These are phyloP conservation scores for Corythornis madagascariensis DNA, from an alignment of 2,113 vertebrate genomes.

Conservation along the genomic window DNA sequence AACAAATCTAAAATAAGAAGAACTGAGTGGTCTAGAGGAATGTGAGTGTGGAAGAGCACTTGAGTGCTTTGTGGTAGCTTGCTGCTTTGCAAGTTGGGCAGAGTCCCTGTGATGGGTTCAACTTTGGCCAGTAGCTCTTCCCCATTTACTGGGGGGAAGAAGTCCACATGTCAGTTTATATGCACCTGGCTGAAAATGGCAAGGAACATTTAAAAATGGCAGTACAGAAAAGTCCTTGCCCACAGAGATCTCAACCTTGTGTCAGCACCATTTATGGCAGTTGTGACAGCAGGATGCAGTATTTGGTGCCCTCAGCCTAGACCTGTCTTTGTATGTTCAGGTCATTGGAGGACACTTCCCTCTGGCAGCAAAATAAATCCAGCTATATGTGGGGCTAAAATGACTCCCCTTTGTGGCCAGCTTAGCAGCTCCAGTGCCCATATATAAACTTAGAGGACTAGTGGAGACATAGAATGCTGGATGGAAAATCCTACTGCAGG, in stretches of 20 bases:
- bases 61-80: slow-evolving; percentile 50
- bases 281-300: not conserved
- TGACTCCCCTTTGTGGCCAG: not conserved
- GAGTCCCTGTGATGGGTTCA: not conserved
- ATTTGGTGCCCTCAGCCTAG: not conserved
- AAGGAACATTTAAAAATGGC: not conserved
- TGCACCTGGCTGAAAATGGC: not conserved
- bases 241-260: not conserved
- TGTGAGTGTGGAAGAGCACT: slow-evolving; percentile 62
- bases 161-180: rapidly evolving
- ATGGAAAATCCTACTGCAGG: not conserved
- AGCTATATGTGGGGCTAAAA: not conserved
- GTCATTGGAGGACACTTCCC: not conserved
- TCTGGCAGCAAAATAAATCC: not conserved
- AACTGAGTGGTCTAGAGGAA: slow-evolving; percentile 41
- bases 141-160: not conserved
- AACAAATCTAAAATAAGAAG: slow-evolving; percentile 78
- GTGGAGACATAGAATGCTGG: rapidly evolving
- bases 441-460: not conserved
- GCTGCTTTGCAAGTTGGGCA: not conserved
- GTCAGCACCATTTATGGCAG: not conserved
- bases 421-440: not conserved
- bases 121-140: not conserved
- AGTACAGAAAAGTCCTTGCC: not conserved
- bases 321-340: not conserved